A percentile compares a stretch with the other conserved stretches of the same genome.
These are phyloP conservation scores for Sphyrna mokarran DNA, from an alignment of 2,113 vertebrate genomes.

Conservation along the genomic window DNA sequence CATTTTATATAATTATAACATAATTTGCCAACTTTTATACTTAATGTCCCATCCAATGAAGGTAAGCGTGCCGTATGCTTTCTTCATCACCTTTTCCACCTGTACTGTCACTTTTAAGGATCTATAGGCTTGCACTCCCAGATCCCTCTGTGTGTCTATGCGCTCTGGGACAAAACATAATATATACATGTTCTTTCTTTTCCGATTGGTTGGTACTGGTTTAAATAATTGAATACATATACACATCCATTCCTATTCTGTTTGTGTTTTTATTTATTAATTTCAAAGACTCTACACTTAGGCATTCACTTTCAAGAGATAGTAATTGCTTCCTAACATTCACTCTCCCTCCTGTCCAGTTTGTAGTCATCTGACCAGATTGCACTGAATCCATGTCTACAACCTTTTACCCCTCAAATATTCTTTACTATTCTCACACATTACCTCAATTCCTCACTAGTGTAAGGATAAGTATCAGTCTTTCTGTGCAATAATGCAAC, in stretches of 20 bases:
- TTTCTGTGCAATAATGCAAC: background rate
- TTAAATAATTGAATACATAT: background rate
- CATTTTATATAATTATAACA: too few relatives aligned
- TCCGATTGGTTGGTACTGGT: background rate
- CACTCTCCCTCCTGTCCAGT: background rate
- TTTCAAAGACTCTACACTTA: background rate
- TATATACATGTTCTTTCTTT: background rate
- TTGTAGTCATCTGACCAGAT: background rate
- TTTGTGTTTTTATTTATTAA: background rate
- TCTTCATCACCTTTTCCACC: too few relatives aligned
- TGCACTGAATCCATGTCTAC: background rate
- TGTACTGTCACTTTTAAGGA: too few relatives aligned
- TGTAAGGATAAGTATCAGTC: background rate
- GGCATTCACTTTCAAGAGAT: background rate
- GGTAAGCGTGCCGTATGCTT: too few relatives aligned
- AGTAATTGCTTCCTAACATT: background rate
- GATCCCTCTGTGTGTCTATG: too few relatives aligned
- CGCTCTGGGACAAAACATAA: background rate
- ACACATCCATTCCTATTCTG: background rate
- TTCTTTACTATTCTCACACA: background rate
- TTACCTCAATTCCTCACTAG: background rate
- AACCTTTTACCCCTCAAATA: background rate
- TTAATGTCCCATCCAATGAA: too few relatives aligned
- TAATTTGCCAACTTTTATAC: too few relatives aligned
- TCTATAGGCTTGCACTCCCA: too few relatives aligned